phyloP scores from a whole-genome alignment of 2,888 invertebrate species.

The Eledona agricola region DNA sequence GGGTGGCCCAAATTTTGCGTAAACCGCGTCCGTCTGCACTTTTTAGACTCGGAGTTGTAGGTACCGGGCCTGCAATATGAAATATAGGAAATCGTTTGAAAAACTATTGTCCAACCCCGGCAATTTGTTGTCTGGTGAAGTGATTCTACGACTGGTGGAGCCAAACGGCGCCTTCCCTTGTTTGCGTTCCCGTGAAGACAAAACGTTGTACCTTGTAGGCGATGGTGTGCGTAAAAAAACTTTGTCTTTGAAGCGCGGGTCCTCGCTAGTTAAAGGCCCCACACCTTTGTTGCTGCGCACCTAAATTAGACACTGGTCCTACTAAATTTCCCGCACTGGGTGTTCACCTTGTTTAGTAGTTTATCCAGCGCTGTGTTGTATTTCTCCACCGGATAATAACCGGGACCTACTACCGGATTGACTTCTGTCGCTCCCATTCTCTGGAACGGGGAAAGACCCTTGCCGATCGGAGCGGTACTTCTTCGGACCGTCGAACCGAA shows the following conservation, averaged over 20 bases:
- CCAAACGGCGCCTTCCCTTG: conserved; percentile 50
- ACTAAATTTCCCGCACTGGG: not conserved
- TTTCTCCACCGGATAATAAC: conserved; percentile 47
- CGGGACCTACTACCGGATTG: conserved; percentile 47
- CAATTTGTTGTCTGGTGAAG: conserved; percentile 36
- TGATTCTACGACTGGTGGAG: conserved; percentile 23
- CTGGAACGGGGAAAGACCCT: conserved; percentile 51
- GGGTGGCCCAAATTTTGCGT: conserved; percentile 62
- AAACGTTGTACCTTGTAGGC: conserved; percentile 52
- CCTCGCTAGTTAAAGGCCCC: conserved; percentile 51
- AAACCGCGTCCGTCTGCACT: conserved; percentile 55
- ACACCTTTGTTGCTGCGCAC: conserved; percentile 52
- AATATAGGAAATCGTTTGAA: conserved; percentile 4
- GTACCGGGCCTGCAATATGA: conserved; percentile 52
- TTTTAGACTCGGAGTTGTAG: conserved; percentile 45
- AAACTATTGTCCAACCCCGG: conserved; percentile 52
- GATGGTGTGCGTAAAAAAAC: conserved; percentile 51
- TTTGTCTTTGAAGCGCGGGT: conserved; percentile 50
- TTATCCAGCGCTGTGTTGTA: conserved; percentile 48
- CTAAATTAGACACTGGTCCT: conserved; percentile 37
- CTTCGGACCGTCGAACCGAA: conserved; percentile 54
- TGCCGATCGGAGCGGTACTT: conserved; percentile 52
- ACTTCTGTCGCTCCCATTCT: conserved; percentile 44
- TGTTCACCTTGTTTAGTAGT: conserved; percentile 49
- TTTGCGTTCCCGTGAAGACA: conserved; percentile 35